Evolutionary conservation across 2,888 invertebrate genomes (phyloP).

Genomic region (Oscheius sp.): DNA sequence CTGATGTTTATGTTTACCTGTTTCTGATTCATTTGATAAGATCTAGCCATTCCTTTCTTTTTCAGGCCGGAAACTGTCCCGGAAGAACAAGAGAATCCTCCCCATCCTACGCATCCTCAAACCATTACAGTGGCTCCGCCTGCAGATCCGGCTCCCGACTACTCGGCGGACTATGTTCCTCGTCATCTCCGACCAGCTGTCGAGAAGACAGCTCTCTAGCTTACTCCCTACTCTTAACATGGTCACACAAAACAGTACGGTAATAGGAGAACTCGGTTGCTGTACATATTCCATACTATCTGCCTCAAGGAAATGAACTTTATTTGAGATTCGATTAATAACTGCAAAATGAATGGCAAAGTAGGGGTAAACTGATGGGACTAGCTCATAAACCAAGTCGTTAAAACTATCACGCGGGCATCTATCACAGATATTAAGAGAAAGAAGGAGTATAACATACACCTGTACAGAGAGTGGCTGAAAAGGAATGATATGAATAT

Average conservation of each 20-base stretch:
- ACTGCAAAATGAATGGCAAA: conserved; percentile 15
- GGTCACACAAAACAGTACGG: conserved; percentile 19
- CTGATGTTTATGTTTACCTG: background rate
- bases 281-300: conserved; percentile 12
- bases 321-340: background rate
- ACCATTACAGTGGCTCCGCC: conserved; percentile 9
- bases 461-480: conserved; percentile 4
- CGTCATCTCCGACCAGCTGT: conserved; percentile 15
- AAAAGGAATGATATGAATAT: background rate
- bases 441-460: background rate
- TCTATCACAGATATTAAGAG: conserved; percentile 16
- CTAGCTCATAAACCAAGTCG: background rate
- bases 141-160: conserved; percentile 23
- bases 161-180: conserved; percentile 25
- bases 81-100: conserved; percentile 7
- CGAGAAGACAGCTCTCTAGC: background rate
- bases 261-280: conserved; percentile 24
- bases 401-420: background rate
- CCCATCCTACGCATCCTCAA: background rate
- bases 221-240: background rate
- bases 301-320: conserved; percentile 4
- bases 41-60: background rate
- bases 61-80: conserved; percentile 14
- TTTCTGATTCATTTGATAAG: background rate
- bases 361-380: conserved; percentile 4